Percentiles rank a stretch among this genome's conserved stretches.
These are phyloP conservation scores for Rousettus madagascariensis DNA, from an alignment of 2,797 vertebrate genomes.

Conservation along the genomic window DNA sequence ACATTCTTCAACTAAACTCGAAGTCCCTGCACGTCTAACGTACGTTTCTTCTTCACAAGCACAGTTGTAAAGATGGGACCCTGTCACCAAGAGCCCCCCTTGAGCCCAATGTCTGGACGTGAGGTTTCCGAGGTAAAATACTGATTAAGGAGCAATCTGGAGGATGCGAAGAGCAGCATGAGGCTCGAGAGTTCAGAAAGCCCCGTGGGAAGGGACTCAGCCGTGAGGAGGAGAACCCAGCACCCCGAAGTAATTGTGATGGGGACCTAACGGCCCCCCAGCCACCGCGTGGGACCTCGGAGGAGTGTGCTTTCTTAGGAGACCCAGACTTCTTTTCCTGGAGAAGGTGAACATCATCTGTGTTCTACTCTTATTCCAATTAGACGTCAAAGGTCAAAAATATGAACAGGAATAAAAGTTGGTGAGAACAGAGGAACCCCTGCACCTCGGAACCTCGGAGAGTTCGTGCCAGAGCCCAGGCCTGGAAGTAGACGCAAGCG, in stretches of 20 bases:
- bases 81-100: accelerated
- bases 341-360: not conserved
- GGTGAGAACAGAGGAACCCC: not conserved
- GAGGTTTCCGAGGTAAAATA: not conserved
- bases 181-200: accelerated
- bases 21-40: no score
- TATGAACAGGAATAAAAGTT: not conserved
- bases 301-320: not conserved
- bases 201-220: not conserved
- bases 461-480: accelerated
- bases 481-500: accelerated
- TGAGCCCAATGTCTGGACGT: not conserved
- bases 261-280: not conserved
- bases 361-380: not conserved
- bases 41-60: not conserved
- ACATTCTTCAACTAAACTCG: not conserved
- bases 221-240: not conserved
- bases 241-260: not conserved
- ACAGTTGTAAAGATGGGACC: not conserved
- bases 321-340: not conserved
- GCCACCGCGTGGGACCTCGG: not conserved
- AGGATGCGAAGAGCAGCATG: no score
- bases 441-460: not conserved
- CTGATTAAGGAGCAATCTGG: not conserved
- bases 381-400: not conserved